A percentile compares a stretch with the other conserved stretches of the same genome.
Evolutionary conservation across 2,113 vertebrate genomes (phyloP).

Genomic region (Ondatra zibethicus): DNA sequence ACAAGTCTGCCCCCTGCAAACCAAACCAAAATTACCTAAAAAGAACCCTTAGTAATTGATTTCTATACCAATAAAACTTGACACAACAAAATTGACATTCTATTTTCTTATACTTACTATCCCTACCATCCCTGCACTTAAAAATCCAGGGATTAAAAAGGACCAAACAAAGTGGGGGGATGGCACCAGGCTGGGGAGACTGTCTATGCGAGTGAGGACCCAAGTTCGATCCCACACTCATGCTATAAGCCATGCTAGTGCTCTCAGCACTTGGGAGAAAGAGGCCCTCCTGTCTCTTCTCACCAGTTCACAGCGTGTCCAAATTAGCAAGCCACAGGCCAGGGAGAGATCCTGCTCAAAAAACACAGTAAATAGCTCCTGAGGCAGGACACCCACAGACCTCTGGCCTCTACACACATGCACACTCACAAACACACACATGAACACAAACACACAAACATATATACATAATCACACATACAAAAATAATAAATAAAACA

Average conservation of each 20-base stretch:
- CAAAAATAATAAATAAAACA: background rate
- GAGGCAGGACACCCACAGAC: background rate
- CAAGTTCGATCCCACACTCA: background rate
- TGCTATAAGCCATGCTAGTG: background rate
- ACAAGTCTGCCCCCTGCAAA: slow-evolving; percentile 3
- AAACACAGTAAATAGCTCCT: background rate
- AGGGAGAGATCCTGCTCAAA: background rate
- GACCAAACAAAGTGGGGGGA: background rate
- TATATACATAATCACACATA: too few relatives aligned
- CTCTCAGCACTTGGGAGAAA: background rate
- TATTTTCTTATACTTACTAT: background rate
- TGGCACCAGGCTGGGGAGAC: background rate
- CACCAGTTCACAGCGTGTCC: background rate
- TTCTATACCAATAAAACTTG: background rate
- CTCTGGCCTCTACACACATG: background rate
- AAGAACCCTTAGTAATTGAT: background rate
- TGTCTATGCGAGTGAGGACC: background rate
- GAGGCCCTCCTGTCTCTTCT: too few relatives aligned
- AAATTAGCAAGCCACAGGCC: background rate
- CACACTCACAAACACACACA: background rate
- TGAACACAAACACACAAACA: background rate
- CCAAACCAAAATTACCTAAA: background rate
- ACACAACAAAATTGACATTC: slow-evolving; percentile 22
- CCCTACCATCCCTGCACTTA: background rate
- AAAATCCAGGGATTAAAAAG: background rate